Percentiles rank a stretch among this genome's conserved stretches.
Conservation (phyloP, 2,797 vertebrate species). For the Acanthurus tractus region DNA sequence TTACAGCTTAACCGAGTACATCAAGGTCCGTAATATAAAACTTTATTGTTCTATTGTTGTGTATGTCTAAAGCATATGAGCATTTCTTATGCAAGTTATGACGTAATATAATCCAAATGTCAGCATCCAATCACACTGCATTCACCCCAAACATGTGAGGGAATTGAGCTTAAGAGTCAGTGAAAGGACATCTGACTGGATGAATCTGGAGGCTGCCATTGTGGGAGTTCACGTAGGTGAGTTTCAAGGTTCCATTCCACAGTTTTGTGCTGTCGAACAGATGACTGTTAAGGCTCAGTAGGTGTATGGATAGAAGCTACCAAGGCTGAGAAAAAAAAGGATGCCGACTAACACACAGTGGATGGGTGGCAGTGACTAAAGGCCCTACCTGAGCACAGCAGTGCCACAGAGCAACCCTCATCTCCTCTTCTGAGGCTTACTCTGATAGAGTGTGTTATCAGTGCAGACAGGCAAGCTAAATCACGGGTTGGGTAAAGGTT, state of each 20-base stretch:
- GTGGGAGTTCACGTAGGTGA: slow-evolving; percentile 62
- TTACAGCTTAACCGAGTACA: slow-evolving; percentile 9
- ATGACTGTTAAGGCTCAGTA: slow-evolving; percentile 71
- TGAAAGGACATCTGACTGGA: slow-evolving; percentile 44
- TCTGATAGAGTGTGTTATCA: slow-evolving; percentile 80
- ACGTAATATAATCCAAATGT: slow-evolving; percentile 44
- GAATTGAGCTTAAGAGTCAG: slow-evolving; percentile 30
- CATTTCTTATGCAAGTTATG: slow-evolving; percentile 26
- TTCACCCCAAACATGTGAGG: background rate
- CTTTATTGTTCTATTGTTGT: background rate
- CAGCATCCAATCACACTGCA: slow-evolving; percentile 18
- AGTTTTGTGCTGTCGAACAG: slow-evolving; percentile 62
- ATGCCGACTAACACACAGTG: slow-evolving; percentile 43
- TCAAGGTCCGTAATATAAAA: slow-evolving; percentile 30
- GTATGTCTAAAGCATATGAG: slow-evolving; percentile 24
- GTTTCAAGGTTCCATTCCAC: slow-evolving; percentile 63
- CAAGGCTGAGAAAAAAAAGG: slow-evolving; percentile 68
- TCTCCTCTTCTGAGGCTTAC: slow-evolving; percentile 58
- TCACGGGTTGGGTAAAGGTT: slow-evolving; percentile 81
- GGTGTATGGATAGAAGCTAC: slow-evolving; percentile 63
- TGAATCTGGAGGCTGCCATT: slow-evolving; percentile 61
- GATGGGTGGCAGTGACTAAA: slow-evolving; percentile 69
- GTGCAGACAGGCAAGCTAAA: slow-evolving; percentile 77
- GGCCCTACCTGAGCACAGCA: slow-evolving; percentile 57
- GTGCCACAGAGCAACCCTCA: slow-evolving; percentile 48